Base-by-base conservation (phyloP, 92 coral and sea anemone species). In the Palythoa grandiflora region DNA sequence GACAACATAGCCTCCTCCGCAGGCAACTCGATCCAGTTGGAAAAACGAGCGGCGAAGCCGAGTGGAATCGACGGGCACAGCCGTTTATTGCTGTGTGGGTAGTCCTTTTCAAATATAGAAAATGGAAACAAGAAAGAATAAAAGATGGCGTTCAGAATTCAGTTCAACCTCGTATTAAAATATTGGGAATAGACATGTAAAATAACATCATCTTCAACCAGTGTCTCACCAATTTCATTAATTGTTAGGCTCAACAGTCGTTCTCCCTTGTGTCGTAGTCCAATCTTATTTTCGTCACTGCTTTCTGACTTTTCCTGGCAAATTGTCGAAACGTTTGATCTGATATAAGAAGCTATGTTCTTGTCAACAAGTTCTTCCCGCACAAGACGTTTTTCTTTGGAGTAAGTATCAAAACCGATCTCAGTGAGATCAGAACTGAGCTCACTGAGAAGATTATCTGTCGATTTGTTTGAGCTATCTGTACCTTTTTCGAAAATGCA, bases 141-240 rank as follows among this genome's bases (percentile, higher is more conserved):
- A 44, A 44, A 13, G n/a, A 59, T 15, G 5, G 4, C n/a, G 9
- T 63, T 63, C 9, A 63, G 70, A 63, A 17, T 63, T 20, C 4
- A 63, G 35, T 19, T 4, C 20, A 7, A 19, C 9, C 61, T 55
- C 2, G 2, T 55, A 1, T 63, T 17, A 11, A 70, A 36, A 6
- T 53, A 81, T 9, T 63, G 66, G 19, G 86, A 65, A 81, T 66
- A 47, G n/a, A 81, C 44, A 5, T 40, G 44, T 13, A 48, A 71
- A 12, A 81, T 0, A 38, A 51, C 75, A 15, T 28, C 60, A 48
- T 81, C 75, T 17, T 68, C 75, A 6, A 19, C n/a, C 38, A 81
- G 15, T 6, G 75, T 50, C 9, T 81, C 86, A 11, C 40, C 44
- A 66, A 81, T 51, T 21, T 81, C 60, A 7, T 61, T 20, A 19